phyloP scores from a whole-genome alignment of 2,888 invertebrate species.

The Caenorhabditis imperialis region DNA sequence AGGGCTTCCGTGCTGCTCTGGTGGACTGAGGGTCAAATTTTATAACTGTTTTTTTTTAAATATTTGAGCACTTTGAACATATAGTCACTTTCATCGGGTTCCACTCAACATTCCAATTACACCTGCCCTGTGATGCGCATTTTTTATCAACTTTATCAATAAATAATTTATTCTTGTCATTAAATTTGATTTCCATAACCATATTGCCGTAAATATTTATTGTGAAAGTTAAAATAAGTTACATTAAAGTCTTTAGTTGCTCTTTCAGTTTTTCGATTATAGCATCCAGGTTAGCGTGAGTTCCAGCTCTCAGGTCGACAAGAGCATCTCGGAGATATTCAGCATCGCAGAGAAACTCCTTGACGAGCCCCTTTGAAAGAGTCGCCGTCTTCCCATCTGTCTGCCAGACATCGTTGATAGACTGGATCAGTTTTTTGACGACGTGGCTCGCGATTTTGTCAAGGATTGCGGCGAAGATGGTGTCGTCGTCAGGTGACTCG shows the following conservation, averaged over 20 bases:
- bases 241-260: constrained; percentile 44
- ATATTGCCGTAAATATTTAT: constrained; percentile 11
- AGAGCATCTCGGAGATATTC: constrained; percentile 55
- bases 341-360: constrained; percentile 53
- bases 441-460: constrained; percentile 49
- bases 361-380: constrained; percentile 46
- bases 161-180: too few species aligned
- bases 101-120: too few species aligned
- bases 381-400: constrained; percentile 41
- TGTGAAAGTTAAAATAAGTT: too few species aligned
- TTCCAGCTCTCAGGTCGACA: constrained; percentile 47
- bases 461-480: constrained; percentile 44
- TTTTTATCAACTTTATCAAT: too few species aligned
- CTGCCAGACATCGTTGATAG: constrained; percentile 48
- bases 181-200: too few species aligned
- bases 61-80: too few species aligned
- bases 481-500: constrained; percentile 41
- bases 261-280: constrained; percentile 43
- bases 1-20: too few species aligned
- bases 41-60: too few species aligned
- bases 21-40: too few species aligned
- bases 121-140: too few species aligned
- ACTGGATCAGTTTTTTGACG: constrained; percentile 50
- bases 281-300: constrained; percentile 35
- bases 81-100: too few species aligned